Conservation (phyloP, 1,140 invertebrate genomes). For the Plutomurus gul region DNA sequence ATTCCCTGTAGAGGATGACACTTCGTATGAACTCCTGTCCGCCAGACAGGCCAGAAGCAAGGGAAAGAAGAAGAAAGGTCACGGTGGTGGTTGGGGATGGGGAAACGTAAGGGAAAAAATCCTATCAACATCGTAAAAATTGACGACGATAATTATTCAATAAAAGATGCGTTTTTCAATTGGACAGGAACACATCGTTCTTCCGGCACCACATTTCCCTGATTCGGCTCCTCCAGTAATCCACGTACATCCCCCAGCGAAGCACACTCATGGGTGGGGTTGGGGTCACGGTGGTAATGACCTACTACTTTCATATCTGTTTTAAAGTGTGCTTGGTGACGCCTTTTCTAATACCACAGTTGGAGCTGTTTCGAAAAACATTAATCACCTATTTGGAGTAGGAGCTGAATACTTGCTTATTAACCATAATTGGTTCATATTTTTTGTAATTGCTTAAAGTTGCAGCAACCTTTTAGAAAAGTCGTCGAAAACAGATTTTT, state of each 20-base stretch:
- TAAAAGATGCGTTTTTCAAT: neutral
- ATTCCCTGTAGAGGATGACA: slow-evolving; percentile 8
- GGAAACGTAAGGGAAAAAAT: neutral
- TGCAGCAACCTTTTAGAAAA: too few relatives aligned
- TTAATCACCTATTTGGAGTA: neutral
- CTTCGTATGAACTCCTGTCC: neutral
- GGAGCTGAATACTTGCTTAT: neutral
- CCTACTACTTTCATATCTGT: too few relatives aligned
- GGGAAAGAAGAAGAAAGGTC: neutral
- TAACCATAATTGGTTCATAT: too few relatives aligned
- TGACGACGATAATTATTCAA: neutral
- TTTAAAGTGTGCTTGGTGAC: too few relatives aligned
- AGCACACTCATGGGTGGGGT: slow-evolving; percentile 20
- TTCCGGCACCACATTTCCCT: slow-evolving; percentile 36
- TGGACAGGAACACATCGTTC: slow-evolving; percentile 32
- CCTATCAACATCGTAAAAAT: too few relatives aligned
- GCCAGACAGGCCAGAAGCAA: neutral
- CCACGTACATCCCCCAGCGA: neutral
- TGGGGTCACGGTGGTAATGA: neutral
- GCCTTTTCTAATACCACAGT: too few relatives aligned
- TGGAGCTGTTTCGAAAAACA: neutral
- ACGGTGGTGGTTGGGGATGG: neutral
- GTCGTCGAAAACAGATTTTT: too few relatives aligned
- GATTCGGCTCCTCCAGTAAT: neutral
- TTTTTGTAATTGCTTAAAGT: too few relatives aligned